Percentiles rank a stretch among this genome's conserved stretches.
Evolutionary conservation across 2,797 vertebrate species (phyloP).

Genomic region (Rhinophrynus dorsalis): DNA sequence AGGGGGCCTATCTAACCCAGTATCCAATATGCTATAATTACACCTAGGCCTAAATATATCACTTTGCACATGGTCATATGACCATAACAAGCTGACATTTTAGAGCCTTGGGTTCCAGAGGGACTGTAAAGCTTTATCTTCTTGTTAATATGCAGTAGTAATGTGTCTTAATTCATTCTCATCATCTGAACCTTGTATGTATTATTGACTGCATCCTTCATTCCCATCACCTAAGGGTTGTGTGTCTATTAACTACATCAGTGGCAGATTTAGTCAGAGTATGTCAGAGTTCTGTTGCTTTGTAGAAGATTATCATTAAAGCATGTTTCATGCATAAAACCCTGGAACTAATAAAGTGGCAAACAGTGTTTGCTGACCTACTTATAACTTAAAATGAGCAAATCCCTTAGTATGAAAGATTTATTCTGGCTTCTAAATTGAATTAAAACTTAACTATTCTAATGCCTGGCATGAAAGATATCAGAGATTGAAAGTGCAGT

Average conservation of each 20-base stretch:
- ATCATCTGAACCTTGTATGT: too few relatives aligned
- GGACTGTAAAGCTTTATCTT: too few relatives aligned
- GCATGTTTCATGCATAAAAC: neutral
- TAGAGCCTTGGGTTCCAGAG: too few relatives aligned
- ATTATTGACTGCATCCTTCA: too few relatives aligned
- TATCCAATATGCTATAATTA: too few relatives aligned
- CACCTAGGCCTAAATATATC: too few relatives aligned
- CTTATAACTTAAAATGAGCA: constrained; percentile 20
- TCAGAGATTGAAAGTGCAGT: too few relatives aligned
- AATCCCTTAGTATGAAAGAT: constrained; percentile 31
- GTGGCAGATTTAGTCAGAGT: constrained; percentile 1
- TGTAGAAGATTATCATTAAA: neutral
- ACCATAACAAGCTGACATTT: too few relatives aligned
- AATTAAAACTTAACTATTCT: constrained; percentile 15
- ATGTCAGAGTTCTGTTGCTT: neutral
- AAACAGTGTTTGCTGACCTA: constrained; percentile 28
- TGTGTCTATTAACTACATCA: neutral
- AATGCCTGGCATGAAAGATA: neutral
- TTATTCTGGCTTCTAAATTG: constrained; percentile 13
- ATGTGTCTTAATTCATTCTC: too few relatives aligned
- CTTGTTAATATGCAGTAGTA: too few relatives aligned
- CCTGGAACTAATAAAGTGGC: neutral
- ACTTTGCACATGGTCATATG: too few relatives aligned
- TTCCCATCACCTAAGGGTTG: neutral
- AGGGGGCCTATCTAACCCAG: too few relatives aligned